Conservation (phyloP, 2,888 invertebrate species). For the Thelaira solivaga region DNA sequence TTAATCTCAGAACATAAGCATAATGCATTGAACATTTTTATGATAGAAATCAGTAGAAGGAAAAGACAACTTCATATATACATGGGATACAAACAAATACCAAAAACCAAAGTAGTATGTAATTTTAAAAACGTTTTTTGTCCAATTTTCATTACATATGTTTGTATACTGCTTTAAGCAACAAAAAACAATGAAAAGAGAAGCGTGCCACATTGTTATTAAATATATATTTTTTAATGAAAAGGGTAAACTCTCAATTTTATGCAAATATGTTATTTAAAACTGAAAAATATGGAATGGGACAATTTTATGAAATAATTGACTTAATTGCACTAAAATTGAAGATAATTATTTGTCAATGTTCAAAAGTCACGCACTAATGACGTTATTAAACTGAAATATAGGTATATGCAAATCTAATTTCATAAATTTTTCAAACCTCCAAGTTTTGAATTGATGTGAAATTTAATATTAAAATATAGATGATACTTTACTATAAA, state of each 20-base stretch:
- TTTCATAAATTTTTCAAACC: no score
- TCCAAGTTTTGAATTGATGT: no score
- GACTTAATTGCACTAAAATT: neutral
- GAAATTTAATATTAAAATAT: no score
- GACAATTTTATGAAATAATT: conserved; percentile 13
- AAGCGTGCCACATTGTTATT: conserved; percentile 24
- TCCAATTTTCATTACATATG: neutral
- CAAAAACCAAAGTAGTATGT: conserved; percentile 42
- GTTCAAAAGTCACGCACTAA: neutral
- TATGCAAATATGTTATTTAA: neutral
- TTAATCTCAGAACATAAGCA: conserved; percentile 19
- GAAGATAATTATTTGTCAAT: neutral
- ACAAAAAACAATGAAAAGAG: neutral
- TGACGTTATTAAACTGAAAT: neutral
- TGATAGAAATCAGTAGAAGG: conserved; percentile 47
- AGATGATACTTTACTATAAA: no score
- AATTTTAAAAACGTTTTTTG: conserved; percentile 7
- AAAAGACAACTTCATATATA: conserved; percentile 32
- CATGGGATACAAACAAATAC: neutral
- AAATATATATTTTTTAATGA: neutral
- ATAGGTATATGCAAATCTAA: neutral
- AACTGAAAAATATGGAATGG: neutral
- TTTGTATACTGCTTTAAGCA: neutral
- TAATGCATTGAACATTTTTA: neutral
- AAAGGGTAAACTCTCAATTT: neutral